Evolutionary conservation across 2,797 vertebrate genomes (phyloP).

Genomic region (Otolemur crassicaudatus): DNA sequence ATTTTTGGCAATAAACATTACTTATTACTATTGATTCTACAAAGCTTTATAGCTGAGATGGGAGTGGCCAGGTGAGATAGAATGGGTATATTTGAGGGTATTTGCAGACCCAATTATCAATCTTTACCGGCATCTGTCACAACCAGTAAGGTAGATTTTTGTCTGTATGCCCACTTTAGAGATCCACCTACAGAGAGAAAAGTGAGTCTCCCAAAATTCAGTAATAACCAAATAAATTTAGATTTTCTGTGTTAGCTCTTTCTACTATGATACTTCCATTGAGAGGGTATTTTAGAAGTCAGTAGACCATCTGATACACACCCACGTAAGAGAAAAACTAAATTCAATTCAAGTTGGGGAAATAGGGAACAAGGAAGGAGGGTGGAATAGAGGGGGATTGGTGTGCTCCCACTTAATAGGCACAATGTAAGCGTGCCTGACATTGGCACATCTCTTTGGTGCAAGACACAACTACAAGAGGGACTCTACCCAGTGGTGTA

Average conservation of each 20-base stretch:
- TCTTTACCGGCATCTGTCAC: not conserved
- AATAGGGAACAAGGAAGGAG: no score
- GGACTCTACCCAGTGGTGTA: no score
- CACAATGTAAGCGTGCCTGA: no score
- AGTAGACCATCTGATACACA: not conserved
- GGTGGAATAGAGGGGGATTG: no score
- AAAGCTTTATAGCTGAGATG: not conserved
- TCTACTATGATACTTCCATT: not conserved
- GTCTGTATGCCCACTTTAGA: not conserved
- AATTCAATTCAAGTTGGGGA: no score
- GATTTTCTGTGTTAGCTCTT: not conserved
- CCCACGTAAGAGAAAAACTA: no score
- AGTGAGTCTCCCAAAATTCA: not conserved
- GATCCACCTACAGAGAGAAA: not conserved
- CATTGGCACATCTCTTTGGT: no score
- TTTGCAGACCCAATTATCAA: not conserved
- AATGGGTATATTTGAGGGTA: not conserved
- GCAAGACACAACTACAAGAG: no score
- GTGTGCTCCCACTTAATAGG: no score
- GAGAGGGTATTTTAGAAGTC: not conserved
- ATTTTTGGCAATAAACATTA: not conserved
- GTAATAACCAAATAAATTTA: constrained; percentile 6
- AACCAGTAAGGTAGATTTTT: not conserved
- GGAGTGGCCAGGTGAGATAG: not conserved
- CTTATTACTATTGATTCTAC: not conserved